phyloP scores from a whole-genome alignment of 2,888 invertebrate species.

The Drosophila kokeensis region DNA sequence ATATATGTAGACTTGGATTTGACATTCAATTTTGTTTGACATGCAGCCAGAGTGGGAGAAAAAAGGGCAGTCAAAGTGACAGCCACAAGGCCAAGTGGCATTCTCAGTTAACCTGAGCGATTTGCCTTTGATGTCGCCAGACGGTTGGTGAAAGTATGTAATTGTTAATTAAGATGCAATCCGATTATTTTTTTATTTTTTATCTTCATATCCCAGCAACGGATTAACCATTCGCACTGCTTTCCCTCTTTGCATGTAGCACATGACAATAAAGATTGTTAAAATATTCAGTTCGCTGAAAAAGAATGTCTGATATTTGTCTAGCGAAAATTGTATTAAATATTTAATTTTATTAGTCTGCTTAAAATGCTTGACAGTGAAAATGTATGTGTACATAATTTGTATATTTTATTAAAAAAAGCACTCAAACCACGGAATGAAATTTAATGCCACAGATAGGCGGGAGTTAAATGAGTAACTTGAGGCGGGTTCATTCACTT shows the following conservation, averaged over 20 bases:
- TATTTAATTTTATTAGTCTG: not conserved
- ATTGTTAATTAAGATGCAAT: conserved; percentile 47
- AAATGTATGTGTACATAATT: conserved; percentile 1
- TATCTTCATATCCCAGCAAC: not conserved
- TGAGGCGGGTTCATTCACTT: conserved; percentile 27
- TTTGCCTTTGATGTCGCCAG: conserved; percentile 52
- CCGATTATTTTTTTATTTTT: conserved; percentile 23
- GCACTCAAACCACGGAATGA: conserved; percentile 25
- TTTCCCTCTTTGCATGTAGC: not conserved
- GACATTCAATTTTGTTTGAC: conserved; percentile 71
- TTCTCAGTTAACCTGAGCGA: conserved; percentile 24
- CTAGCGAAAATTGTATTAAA: not conserved
- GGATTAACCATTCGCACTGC: not conserved
- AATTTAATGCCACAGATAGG: conserved; percentile 39
- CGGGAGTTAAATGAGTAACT: conserved; percentile 47
- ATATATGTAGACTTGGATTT: conserved; percentile 46
- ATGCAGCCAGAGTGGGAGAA: not conserved
- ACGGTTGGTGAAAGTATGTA: conserved; percentile 6
- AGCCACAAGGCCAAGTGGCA: conserved; percentile 56
- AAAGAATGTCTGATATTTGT: not conserved
- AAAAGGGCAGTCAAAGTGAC: conserved; percentile 2
- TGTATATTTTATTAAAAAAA: not conserved
- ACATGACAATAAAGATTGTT: not conserved
- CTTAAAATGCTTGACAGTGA: not conserved
- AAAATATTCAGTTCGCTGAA: not conserved